phyloP scores from a whole-genome alignment of 2,888 invertebrate genomes.

The Pachydiplax longipennis region DNA sequence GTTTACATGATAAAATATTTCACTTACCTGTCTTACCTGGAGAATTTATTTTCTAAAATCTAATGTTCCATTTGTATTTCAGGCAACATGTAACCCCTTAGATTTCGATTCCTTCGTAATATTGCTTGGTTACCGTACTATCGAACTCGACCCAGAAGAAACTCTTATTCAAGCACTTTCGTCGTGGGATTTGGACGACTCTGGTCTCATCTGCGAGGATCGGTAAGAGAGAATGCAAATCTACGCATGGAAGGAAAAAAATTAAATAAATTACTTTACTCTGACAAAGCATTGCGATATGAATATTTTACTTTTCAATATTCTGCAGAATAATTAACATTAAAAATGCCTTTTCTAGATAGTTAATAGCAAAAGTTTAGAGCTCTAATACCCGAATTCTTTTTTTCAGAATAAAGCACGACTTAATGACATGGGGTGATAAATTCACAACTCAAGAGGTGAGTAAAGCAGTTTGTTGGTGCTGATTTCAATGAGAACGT shows the following conservation, averaged over 20 bases:
- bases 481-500: too few relatives aligned
- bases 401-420: conserved; percentile 67
- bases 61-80: background rate
- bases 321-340: too few relatives aligned
- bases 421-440: conserved; percentile 72
- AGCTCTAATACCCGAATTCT: conserved; percentile 15
- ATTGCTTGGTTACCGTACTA: conserved; percentile 67
- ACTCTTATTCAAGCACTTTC: conserved; percentile 69
- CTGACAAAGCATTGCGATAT: background rate
- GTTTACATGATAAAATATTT: background rate
- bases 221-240: conserved; percentile 58
- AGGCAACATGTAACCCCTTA: conserved; percentile 63
- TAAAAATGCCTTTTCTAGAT: too few relatives aligned
- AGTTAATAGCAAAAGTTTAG: background rate
- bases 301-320: background rate
- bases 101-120: conserved; percentile 71
- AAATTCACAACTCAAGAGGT: conserved; percentile 70
- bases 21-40: background rate
- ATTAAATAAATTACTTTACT: background rate
- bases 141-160: conserved; percentile 71
- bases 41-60: background rate
- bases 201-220: conserved; percentile 70
- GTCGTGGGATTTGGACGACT: conserved; percentile 70
- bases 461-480: conserved; percentile 21
- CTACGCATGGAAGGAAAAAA: background rate